Evolutionary conservation across 2,113 vertebrate genomes (phyloP).

Genomic region (Lepus timidus): DNA sequence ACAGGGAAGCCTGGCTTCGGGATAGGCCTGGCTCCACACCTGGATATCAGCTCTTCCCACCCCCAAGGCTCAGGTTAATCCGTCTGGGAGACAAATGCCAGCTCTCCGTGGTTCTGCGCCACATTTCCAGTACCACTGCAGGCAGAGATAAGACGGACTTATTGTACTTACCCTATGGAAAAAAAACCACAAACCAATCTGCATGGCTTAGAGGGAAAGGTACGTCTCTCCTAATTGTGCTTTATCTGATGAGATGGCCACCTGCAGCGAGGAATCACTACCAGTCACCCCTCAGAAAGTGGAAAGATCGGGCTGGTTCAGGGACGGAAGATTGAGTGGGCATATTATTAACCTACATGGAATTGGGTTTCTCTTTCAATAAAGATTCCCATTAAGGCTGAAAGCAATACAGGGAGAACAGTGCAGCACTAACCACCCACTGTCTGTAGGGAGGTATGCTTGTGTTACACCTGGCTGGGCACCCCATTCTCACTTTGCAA

Average conservation of each 20-base stretch:
- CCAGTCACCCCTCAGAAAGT: conserved; percentile 49
- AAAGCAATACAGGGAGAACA: conserved; percentile 64
- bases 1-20: neutral
- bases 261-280: conserved; percentile 10
- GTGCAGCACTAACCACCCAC: neutral
- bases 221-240: neutral
- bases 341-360: conserved; percentile 75
- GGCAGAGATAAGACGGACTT: conserved; percentile 11
- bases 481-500: conserved; percentile 66
- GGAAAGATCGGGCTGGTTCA: conserved; percentile 62
- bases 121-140: neutral
- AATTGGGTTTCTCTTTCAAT: conserved; percentile 79
- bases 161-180: neutral
- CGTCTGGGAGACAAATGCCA: neutral
- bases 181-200: neutral
- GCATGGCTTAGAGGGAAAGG: neutral
- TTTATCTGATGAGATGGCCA: conserved; percentile 49
- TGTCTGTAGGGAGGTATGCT: conserved; percentile 68
- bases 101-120: neutral
- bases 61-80: neutral
- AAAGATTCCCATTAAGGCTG: conserved; percentile 71
- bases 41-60: neutral
- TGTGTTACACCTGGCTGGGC: conserved; percentile 70
- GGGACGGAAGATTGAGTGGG: conserved; percentile 74
- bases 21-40: neutral